Percentiles rank a stretch among this genome's conserved stretches.
Conservation (phyloP, 2,888 invertebrate genomes). For the Quadroppia sp. region DNA sequence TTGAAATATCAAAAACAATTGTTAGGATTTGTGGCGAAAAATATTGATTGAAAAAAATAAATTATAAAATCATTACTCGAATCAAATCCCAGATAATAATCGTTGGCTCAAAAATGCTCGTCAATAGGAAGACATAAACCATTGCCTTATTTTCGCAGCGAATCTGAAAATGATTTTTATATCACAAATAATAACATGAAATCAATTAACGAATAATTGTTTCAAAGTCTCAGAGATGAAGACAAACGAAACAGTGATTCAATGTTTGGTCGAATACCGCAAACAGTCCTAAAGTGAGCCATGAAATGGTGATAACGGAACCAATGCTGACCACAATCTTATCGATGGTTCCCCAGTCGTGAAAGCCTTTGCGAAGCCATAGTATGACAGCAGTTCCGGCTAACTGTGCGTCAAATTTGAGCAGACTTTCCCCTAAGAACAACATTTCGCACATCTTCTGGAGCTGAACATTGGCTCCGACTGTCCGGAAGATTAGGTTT, state of each 20-base stretch:
- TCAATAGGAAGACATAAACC: constrained; percentile 47
- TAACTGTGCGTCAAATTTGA: constrained; percentile 52
- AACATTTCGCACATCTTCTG: constrained; percentile 50
- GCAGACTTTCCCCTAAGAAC: constrained; percentile 49
- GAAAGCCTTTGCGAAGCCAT: constrained; percentile 46
- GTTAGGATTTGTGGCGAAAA: neutral
- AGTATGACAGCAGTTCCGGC: constrained; percentile 47
- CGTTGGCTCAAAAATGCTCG: constrained; percentile 49
- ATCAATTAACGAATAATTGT: too few species aligned
- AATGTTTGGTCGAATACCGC: constrained; percentile 50
- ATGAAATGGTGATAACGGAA: constrained; percentile 48
- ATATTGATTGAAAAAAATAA: neutral
- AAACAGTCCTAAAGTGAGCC: constrained; percentile 49
- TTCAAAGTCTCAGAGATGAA: too few species aligned
- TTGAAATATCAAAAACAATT: neutral
- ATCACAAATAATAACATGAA: too few species aligned
- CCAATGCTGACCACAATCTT: constrained; percentile 49
- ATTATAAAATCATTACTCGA: constrained; percentile 45
- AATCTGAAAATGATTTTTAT: too few species aligned
- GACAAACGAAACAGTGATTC: too few species aligned
- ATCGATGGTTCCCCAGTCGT: constrained; percentile 43
- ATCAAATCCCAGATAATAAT: constrained; percentile 50
- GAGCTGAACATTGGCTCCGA: constrained; percentile 50
- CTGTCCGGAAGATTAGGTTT: constrained; percentile 51
- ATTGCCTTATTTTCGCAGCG: constrained; percentile 49